phyloP scores from a whole-genome alignment of 2,113 vertebrate species.

The Gyps fulvus region DNA sequence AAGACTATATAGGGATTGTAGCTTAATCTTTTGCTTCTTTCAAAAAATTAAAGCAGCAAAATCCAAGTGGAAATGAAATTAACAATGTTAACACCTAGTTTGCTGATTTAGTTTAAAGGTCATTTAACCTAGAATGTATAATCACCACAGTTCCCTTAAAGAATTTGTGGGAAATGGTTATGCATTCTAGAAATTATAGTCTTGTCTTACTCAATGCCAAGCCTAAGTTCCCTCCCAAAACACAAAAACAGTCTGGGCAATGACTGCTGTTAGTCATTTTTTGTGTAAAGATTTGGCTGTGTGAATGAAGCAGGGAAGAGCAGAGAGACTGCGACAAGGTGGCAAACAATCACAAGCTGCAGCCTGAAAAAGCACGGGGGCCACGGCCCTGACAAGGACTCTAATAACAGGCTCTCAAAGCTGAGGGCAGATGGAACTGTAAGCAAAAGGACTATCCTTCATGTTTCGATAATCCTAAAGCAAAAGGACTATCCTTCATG shows the following conservation, averaged over 20 bases:
- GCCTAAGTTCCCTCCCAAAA: background rate
- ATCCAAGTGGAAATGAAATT: background rate
- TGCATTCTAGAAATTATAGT: background rate
- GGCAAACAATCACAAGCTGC: background rate
- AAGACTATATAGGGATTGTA: background rate
- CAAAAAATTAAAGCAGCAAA: background rate
- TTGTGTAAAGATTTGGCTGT: background rate
- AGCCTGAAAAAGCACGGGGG: background rate
- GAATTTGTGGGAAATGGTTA: background rate
- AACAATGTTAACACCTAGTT: background rate
- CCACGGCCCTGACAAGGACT: background rate
- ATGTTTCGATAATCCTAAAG: background rate
- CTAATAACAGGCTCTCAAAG: background rate
- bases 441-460: background rate
- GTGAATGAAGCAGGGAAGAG: background rate
- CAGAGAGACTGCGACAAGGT: background rate
- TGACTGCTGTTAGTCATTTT: background rate
- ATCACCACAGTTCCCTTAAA: background rate
- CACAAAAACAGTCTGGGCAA: background rate
- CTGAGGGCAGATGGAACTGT: background rate
- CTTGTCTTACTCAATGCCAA: background rate
- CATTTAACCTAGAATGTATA: background rate
- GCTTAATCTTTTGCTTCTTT: background rate
- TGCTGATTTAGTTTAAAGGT: background rate
- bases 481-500: background rate